These are phyloP conservation scores for Chelmon rostratus DNA, from an alignment of 2,797 vertebrate species.

Conservation along the genomic window DNA sequence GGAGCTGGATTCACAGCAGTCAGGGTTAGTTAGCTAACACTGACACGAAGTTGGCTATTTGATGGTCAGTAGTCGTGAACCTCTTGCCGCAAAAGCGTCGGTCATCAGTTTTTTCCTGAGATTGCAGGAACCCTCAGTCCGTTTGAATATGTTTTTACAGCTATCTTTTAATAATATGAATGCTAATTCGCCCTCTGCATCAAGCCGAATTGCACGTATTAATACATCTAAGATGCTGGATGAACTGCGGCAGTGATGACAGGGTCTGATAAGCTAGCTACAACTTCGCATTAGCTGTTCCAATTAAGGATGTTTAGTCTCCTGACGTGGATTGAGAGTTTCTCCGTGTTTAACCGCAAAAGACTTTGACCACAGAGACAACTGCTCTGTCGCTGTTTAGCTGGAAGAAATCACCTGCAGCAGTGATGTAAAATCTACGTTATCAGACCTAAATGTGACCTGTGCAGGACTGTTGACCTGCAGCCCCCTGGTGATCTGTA, in stretches of 20 bases:
- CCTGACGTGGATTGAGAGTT: not conserved
- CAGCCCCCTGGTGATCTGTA: not conserved
- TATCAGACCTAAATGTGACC: not conserved
- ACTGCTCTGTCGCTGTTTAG: not conserved
- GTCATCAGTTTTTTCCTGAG: not conserved
- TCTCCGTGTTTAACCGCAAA: not conserved
- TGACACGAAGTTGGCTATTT: not conserved
- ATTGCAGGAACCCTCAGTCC: not conserved
- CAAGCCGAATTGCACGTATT: not conserved
- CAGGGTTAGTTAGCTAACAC: conserved; percentile 1
- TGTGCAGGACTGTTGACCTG: not conserved
- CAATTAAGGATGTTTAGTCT: not conserved
- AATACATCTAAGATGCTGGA: not conserved
- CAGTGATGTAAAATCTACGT: not conserved
- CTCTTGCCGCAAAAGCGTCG: not conserved
- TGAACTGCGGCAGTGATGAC: conserved; percentile 11
- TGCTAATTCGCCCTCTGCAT: not conserved
- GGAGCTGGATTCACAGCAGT: not conserved
- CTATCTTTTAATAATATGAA: not conserved
- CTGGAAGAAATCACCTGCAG: not conserved
- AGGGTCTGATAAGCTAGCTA: not conserved
- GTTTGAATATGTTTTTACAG: not conserved
- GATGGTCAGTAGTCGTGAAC: not conserved
- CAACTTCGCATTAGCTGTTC: not conserved
- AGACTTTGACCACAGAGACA: not conserved